phyloP scores from a whole-genome alignment of 2,113 vertebrate species.

The Anoura caudifer region DNA sequence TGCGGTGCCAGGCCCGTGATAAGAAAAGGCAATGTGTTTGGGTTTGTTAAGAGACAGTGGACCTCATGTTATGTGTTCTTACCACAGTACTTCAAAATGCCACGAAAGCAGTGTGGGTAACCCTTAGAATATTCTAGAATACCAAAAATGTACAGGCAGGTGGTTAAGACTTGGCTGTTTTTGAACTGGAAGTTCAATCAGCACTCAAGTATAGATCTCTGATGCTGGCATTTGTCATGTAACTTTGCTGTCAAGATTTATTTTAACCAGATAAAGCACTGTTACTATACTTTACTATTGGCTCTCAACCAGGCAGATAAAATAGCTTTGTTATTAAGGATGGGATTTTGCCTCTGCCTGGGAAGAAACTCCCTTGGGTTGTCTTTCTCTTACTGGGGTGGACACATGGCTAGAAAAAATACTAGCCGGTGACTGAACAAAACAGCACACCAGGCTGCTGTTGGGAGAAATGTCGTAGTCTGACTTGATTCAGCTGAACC shows the following conservation, averaged over 20 bases:
- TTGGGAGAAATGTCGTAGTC: not conserved
- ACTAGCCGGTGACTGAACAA: not conserved
- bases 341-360: not conserved
- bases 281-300: not conserved
- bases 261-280: not conserved
- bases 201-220: not conserved
- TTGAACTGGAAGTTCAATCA: not conserved
- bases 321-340: not conserved
- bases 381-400: not conserved
- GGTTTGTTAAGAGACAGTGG: not conserved
- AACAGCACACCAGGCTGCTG: not conserved
- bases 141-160: not conserved
- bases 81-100: not conserved
- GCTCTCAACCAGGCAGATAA: not conserved
- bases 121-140: constrained; percentile 11
- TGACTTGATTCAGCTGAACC: not conserved
- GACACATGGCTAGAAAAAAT: not conserved
- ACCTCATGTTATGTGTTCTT: not conserved
- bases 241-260: not conserved
- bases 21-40: not conserved
- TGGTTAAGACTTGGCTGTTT: not conserved
- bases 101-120: not conserved
- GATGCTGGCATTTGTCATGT: not conserved
- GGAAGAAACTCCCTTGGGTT: not conserved
- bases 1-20: not conserved